A percentile compares a stretch with the other conserved stretches of the same genome.
These are phyloP conservation scores for Gorsachius goisagi DNA, from an alignment of 2,113 vertebrate genomes.

Conservation along the genomic window DNA sequence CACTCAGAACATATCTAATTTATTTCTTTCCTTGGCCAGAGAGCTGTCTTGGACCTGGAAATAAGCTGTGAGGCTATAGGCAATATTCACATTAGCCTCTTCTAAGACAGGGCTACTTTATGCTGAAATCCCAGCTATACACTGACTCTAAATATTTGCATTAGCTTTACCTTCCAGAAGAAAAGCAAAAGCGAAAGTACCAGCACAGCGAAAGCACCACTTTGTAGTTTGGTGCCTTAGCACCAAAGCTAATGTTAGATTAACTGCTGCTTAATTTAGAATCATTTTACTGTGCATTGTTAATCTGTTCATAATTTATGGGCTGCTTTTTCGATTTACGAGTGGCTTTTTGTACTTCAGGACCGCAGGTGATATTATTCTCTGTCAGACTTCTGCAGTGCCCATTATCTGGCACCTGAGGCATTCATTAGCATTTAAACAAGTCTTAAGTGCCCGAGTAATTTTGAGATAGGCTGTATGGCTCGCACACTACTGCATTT, in stretches of 20 bases:
- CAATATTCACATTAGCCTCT: neutral
- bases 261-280: conserved; percentile 9
- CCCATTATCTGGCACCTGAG: neutral
- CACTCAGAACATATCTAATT: neutral
- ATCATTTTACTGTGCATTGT: neutral
- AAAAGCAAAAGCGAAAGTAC: conserved; percentile 40
- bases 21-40: neutral
- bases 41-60: neutral
- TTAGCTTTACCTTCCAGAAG: neutral
- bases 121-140: neutral
- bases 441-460: neutral
- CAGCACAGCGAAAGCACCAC: neutral
- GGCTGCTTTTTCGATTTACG: neutral
- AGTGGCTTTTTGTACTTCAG: neutral
- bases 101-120: neutral
- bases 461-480: conserved; percentile 13
- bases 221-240: neutral
- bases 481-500: conserved; percentile 8
- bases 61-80: neutral
- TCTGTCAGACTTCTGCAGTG: neutral
- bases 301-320: conserved; percentile 27
- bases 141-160: neutral
- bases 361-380: neutral
- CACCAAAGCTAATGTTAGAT: neutral
- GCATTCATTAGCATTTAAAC: conserved; percentile 47